A percentile compares a stretch with the other conserved stretches of the same genome.
Conservation (phyloP, 35 echinoderm and acorn worm genomes). For the Eucidaris tribuloides region DNA sequence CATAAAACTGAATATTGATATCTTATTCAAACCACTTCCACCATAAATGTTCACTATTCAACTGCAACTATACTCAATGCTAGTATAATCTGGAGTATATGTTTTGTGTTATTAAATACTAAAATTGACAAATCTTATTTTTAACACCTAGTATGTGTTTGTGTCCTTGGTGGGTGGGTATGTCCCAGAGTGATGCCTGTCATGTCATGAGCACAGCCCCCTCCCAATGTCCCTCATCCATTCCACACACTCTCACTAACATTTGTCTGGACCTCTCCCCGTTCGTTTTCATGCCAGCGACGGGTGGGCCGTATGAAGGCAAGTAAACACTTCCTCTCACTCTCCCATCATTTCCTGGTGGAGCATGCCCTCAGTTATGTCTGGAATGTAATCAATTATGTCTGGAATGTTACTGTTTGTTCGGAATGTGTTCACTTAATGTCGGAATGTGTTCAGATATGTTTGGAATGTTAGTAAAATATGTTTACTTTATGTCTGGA, state of each 20-base stretch:
- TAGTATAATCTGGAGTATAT: neutral
- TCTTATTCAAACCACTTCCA: neutral
- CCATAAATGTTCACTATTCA: neutral
- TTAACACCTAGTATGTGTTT: neutral
- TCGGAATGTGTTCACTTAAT: too few species aligned
- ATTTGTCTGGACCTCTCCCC: neutral
- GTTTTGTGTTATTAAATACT: neutral
- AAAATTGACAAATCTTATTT: neutral
- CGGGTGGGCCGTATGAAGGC: constrained; percentile 19
- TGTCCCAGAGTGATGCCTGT: neutral
- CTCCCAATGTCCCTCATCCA: neutral
- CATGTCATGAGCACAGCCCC: neutral
- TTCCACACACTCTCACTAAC: neutral
- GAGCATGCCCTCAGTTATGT: too few species aligned
- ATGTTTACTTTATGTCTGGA: too few species aligned
- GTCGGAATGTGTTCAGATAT: too few species aligned
- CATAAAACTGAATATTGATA: too few species aligned
- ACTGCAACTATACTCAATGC: neutral
- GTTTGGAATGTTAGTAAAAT: too few species aligned
- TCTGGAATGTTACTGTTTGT: too few species aligned
- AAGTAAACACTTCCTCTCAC: neutral
- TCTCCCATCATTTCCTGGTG: neutral
- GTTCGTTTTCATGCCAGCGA: neutral
- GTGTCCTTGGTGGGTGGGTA: neutral
- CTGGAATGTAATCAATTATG: too few species aligned